Evolutionary conservation across 2,888 invertebrate genomes (phyloP), one percentile per base, ranked within the genome.

Genomic region (Syrphus vitripennis): DNA sequence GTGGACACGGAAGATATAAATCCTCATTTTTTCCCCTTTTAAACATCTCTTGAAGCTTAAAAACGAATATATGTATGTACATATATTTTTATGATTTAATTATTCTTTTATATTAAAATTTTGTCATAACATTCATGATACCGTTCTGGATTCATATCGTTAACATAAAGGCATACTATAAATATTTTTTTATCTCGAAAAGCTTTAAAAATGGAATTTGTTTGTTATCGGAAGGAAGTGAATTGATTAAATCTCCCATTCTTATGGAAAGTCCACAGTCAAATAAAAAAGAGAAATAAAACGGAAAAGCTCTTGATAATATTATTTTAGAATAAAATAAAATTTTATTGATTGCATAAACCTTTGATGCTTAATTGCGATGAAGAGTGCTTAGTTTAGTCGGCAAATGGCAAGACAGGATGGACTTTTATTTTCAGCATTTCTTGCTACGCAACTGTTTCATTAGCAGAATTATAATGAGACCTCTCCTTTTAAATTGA

Each of bases 401-500:
- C n/a, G n/a, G 12, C 5, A 57, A 57, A 21, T 14, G 12, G 34
- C 24, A 59, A 21, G 26, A 7, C 10, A 24, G 7, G 10, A n/a
- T 42, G 16, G n/a, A 2, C 10, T 26, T 40, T 24, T 9, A 40
- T n/a, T 10, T 37, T 40, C 26, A 61, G 21, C 21, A 40, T 40
- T 40, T 4, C 24, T 10, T 26, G 7, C 3, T 40, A 3, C 24
- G 14, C 16, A 42, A 26, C 40, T 10, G 16, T 40, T 61, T 40
- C 40, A 61, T 61, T 61, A 40, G 16, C n/a, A n/a, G 24, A 63
- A 42, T 63, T 42, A 42, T 42, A 63, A 63, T 63, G 42, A 42
- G 63, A 24, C 63, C 42, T 26, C 24, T 63, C 24, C 19, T 40
- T 16, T 63, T 63, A 21, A 40, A 40, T 21, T 59, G 12, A 34